Evolutionary conservation across 1,140 invertebrate genomes (phyloP), one percentile per base, ranked within the genome.

Genomic region (Polyergus mexicanus): DNA sequence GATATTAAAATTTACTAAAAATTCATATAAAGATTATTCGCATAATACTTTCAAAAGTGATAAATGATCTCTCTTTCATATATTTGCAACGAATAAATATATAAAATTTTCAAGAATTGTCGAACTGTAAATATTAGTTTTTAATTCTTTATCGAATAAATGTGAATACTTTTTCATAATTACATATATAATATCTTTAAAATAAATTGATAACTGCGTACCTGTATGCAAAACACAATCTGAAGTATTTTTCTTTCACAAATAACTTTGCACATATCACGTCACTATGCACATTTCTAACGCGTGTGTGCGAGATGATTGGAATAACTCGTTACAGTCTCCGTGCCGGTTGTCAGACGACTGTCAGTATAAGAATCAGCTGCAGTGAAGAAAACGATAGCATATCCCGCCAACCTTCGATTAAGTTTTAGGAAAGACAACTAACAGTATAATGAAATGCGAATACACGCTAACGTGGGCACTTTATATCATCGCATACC

Each of bases 321-420:
- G 32, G 58, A 85, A 58, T 51, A 69, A 83, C 69, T 63, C 68
- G 72, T 80, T 76, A 44, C 10, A 63, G 63, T 80, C 77, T 62
- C 66, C 51, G 66, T 76, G 72, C 62, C 51, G 89, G 63, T 56
- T 62, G 28, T 87, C 58, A 85, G 71, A 47, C 71, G 75, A 91
- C 90, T 91, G 90, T 91, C 80, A 88, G 77, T 80, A 28, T 80
- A 28, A 47, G 76, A 88, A 80, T 90, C 54, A 66, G 25, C 62
- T 87, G 74, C 62, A 86, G 28, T 65, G 28, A 68, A 88, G 78
- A 66, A 25, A 54, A 81, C 83, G 62, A 72, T 32, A 68, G 54
- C 16, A 4, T 51, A 60, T 80, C 84, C 75, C 65, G 74, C 74
- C 62, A 84, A 62, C 77, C 71, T 86, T 77, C 62, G 60, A 6